A percentile compares a stretch with the other conserved stretches of the same genome.
Evolutionary conservation across 1,140 invertebrate genomes (phyloP).

Genomic region (Bombus impatiens): DNA sequence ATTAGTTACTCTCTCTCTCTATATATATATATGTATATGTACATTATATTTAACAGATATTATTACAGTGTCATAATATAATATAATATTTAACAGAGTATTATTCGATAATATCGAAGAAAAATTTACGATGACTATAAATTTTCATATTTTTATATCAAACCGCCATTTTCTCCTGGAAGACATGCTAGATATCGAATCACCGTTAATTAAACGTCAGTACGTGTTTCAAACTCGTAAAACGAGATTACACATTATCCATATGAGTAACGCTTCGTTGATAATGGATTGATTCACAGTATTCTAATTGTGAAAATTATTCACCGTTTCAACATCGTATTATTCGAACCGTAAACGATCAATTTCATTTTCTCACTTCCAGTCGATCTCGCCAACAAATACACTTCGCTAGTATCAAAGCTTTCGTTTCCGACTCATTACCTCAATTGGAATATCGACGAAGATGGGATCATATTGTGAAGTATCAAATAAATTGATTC

Average conservation of each 20-base stretch:
- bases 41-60: no score
- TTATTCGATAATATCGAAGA: no score
- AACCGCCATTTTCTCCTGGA: not conserved
- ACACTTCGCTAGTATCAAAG: not conserved
- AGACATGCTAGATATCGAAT: not conserved
- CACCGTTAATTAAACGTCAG: not conserved
- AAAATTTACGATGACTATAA: not conserved
- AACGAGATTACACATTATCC: not conserved
- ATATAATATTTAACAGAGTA: no score
- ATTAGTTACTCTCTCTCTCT: no score
- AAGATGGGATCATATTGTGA: not conserved
- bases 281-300: slow-evolving; percentile 11
- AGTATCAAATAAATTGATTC: slow-evolving; percentile 31
- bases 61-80: no score
- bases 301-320: not conserved
- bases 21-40: no score
- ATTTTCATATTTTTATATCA: not conserved
- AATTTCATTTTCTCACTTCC: slow-evolving; percentile 3
- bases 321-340: not conserved
- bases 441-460: slow-evolving; percentile 20
- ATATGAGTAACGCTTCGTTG: not conserved
- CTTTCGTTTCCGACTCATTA: not conserved
- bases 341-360: not conserved
- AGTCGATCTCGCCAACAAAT: no score
- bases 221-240: not conserved